phyloP scores from a whole-genome alignment of 2,888 invertebrate species.

The Tipula vernalis region DNA sequence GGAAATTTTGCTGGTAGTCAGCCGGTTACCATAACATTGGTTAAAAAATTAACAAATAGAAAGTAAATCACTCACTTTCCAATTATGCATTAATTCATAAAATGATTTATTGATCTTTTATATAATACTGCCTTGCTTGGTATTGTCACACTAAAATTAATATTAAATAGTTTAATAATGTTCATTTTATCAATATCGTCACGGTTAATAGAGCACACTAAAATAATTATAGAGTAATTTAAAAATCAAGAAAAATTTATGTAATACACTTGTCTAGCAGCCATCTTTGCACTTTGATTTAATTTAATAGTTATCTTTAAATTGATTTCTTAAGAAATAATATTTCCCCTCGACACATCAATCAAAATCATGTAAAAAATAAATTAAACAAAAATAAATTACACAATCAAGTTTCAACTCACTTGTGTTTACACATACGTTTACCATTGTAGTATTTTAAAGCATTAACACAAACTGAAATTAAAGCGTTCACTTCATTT shows the following conservation, averaged over 20 bases:
- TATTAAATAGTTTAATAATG: too few relatives aligned
- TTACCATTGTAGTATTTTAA: neutral
- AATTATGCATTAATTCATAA: too few relatives aligned
- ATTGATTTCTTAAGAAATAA: neutral
- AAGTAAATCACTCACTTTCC: too few relatives aligned
- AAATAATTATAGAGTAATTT: neutral
- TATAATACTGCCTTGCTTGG: too few relatives aligned
- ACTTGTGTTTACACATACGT: neutral
- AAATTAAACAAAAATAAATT: neutral
- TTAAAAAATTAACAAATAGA: too few relatives aligned
- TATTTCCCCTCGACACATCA: neutral
- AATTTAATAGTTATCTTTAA: neutral
- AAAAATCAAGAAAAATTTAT: neutral
- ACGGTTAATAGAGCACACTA: too few relatives aligned
- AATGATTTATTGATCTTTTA: too few relatives aligned
- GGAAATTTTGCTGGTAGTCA: too few relatives aligned
- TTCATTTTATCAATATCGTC: too few relatives aligned
- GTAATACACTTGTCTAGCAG: neutral
- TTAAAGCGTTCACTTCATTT: neutral
- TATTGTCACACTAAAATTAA: too few relatives aligned
- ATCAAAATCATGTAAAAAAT: neutral
- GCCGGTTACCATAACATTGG: too few relatives aligned
- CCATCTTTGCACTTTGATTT: neutral
- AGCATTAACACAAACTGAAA: neutral
- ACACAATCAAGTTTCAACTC: neutral